Percentiles rank a stretch among this genome's conserved stretches.
Conservation (phyloP, 1,140 invertebrate species). For the Trissolcus basalis region DNA sequence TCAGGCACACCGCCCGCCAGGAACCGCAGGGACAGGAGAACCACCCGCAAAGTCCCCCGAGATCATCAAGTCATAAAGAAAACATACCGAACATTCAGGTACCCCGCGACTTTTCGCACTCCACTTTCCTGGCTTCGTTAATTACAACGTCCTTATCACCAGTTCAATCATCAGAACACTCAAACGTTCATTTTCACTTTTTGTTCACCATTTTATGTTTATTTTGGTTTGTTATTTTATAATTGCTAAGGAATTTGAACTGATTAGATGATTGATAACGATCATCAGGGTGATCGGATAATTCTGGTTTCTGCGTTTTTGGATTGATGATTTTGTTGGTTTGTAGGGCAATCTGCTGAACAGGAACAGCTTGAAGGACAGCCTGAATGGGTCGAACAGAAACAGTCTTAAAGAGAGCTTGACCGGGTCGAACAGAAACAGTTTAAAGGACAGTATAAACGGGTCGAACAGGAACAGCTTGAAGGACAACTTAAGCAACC, state of each 20-base stretch:
- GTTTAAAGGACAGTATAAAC: conserved; percentile 82
- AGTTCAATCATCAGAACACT: no score
- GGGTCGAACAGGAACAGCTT: conserved; percentile 78
- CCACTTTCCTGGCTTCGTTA: no score
- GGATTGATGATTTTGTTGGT: neutral
- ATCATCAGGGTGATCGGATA: no score
- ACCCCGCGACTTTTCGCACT: no score
- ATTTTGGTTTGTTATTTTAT: no score
- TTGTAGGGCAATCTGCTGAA: conserved; percentile 70
- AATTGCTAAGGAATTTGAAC: no score
- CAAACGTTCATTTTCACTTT: no score
- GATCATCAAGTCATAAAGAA: conserved; percentile 75
- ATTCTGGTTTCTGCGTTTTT: no score
- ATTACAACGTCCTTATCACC: no score
- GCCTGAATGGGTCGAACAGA: conserved; percentile 80
- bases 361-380: conserved; percentile 73
- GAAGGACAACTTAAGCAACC: conserved; percentile 74
- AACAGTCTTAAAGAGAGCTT: conserved; percentile 80
- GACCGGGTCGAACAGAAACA: conserved; percentile 81
- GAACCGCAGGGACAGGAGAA: conserved; percentile 95
- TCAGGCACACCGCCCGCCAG: conserved; percentile 88
- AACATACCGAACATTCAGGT: conserved; percentile 76
- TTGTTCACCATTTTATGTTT: no score
- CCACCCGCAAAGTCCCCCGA: conserved; percentile 77
- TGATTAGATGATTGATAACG: no score